phyloP scores from a whole-genome alignment of 2,888 invertebrate species.

The Phasia obesa region DNA sequence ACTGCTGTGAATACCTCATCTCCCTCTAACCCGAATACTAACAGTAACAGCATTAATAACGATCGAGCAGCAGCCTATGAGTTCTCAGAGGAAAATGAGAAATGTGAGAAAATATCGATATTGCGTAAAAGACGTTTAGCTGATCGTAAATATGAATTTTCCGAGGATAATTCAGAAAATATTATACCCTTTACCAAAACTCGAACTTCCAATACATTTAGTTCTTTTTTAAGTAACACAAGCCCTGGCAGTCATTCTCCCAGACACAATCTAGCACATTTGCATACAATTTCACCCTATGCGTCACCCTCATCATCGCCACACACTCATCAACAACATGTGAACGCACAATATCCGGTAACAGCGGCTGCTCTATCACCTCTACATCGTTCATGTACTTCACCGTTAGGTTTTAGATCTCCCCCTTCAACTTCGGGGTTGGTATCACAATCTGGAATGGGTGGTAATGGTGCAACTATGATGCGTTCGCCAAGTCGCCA shows the following conservation, averaged over 20 bases:
- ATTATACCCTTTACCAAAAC: slow-evolving; percentile 83
- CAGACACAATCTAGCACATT: slow-evolving; percentile 74
- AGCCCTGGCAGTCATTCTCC: slow-evolving; percentile 60
- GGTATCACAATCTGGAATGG: slow-evolving; percentile 59
- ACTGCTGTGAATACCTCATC: slow-evolving; percentile 49
- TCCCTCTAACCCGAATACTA: slow-evolving; percentile 34
- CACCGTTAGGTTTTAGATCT: slow-evolving; percentile 78
- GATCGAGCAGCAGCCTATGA: slow-evolving; percentile 86
- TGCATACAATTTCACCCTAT: slow-evolving; percentile 80
- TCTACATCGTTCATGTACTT: slow-evolving; percentile 71
- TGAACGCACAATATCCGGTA: slow-evolving; percentile 63
- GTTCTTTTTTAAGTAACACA: slow-evolving; percentile 69
- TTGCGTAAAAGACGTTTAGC: slow-evolving; percentile 92
- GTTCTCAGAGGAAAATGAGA: slow-evolving; percentile 92
- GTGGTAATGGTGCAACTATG: slow-evolving; percentile 71
- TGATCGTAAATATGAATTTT: slow-evolving; percentile 96
- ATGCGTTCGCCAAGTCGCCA: slow-evolving; percentile 81
- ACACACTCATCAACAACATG: slow-evolving; percentile 72
- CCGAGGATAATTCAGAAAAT: slow-evolving; percentile 89
- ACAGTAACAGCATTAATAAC: slow-evolving; percentile 84
- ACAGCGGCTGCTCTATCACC: slow-evolving; percentile 71
- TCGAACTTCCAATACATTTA: slow-evolving; percentile 73
- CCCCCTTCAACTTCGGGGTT: slow-evolving; percentile 75
- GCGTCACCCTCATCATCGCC: slow-evolving; percentile 82
- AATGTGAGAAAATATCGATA: slow-evolving; percentile 93